Conservation (phyloP, 2,888 invertebrate species). For the Eledona agricola region DNA sequence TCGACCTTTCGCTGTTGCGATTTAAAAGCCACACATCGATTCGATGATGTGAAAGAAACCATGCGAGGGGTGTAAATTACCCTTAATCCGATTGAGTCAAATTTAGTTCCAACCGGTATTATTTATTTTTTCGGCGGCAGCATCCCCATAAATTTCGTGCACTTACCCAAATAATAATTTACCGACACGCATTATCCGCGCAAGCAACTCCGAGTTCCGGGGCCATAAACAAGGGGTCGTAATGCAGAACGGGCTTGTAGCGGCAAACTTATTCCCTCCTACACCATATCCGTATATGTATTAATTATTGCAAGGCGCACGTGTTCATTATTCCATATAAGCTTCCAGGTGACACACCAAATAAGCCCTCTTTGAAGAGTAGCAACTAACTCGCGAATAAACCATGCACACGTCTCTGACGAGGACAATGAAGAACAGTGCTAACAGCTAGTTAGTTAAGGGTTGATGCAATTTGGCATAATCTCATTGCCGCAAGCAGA, state of each 20-base stretch:
- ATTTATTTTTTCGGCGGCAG: too few species aligned
- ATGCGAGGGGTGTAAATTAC: too few species aligned
- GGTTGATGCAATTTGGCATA: conserved; percentile 59
- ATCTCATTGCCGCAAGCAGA: conserved; percentile 58
- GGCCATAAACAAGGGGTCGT: conserved; percentile 43
- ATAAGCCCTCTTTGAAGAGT: conserved; percentile 39
- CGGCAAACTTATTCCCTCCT: conserved; percentile 45
- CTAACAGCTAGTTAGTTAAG: conserved; percentile 58
- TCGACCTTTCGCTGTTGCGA: too few species aligned
- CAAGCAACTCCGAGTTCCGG: conserved; percentile 43
- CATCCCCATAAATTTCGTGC: conserved; percentile 23
- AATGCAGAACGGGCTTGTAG: conserved; percentile 40
- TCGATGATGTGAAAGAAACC: too few species aligned
- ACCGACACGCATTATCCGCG: conserved; percentile 44
- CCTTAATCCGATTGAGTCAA: too few species aligned
- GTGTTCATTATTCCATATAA: conserved; percentile 46
- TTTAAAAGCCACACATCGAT: too few species aligned
- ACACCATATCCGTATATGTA: conserved; percentile 46
- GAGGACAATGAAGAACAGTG: conserved; percentile 47
- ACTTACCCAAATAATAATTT: conserved; percentile 43
- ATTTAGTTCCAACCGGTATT: too few species aligned
- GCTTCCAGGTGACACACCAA: conserved; percentile 44
- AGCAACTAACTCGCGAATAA: conserved; percentile 24
- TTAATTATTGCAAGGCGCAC: conserved; percentile 49
- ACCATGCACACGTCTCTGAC: conserved; percentile 32